Conservation (phyloP, 1,140 invertebrate genomes). For the Phthorimaea operculella region DNA sequence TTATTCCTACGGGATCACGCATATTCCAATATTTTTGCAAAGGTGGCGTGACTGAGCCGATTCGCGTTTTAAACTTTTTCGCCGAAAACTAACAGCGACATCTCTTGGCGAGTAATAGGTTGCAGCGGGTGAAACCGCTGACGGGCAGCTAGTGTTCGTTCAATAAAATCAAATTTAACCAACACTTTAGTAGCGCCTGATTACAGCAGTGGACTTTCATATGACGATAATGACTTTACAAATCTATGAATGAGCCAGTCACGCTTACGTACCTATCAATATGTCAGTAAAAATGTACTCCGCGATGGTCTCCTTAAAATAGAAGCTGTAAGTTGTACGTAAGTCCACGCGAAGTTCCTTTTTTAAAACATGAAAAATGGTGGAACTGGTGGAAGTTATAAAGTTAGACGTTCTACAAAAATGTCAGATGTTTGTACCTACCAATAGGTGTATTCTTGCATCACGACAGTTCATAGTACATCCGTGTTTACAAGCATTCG, state of each 20-base stretch:
- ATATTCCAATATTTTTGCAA: too few relatives aligned
- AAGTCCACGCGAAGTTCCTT: slow-evolving; percentile 34
- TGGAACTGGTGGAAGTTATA: neutral
- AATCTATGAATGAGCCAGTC: slow-evolving; percentile 28
- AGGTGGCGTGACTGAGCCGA: too few relatives aligned
- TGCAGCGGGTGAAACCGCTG: too few relatives aligned
- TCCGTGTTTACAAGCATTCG: slow-evolving; percentile 40
- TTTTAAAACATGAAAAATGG: neutral
- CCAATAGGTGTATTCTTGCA: slow-evolving; percentile 6
- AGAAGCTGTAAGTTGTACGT: slow-evolving; percentile 25
- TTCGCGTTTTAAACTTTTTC: too few relatives aligned
- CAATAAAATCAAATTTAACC: too few relatives aligned
- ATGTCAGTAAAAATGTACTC: slow-evolving; percentile 32
- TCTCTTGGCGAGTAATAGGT: too few relatives aligned
- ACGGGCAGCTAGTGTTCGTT: too few relatives aligned
- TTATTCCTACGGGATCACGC: too few relatives aligned
- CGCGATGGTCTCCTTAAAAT: slow-evolving; percentile 47
- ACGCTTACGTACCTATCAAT: slow-evolving; percentile 8
- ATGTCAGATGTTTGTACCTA: slow-evolving; percentile 3
- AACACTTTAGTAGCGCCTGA: too few relatives aligned
- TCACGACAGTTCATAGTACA: slow-evolving; percentile 13
- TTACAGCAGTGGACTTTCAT: too few relatives aligned
- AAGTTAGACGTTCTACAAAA: slow-evolving; percentile 4
- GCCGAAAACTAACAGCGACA: too few relatives aligned
- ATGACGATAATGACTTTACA: too few relatives aligned